These are phyloP conservation scores for Pygoscelis antarcticus DNA, from an alignment of 2,113 vertebrate genomes.

Conservation along the genomic window DNA sequence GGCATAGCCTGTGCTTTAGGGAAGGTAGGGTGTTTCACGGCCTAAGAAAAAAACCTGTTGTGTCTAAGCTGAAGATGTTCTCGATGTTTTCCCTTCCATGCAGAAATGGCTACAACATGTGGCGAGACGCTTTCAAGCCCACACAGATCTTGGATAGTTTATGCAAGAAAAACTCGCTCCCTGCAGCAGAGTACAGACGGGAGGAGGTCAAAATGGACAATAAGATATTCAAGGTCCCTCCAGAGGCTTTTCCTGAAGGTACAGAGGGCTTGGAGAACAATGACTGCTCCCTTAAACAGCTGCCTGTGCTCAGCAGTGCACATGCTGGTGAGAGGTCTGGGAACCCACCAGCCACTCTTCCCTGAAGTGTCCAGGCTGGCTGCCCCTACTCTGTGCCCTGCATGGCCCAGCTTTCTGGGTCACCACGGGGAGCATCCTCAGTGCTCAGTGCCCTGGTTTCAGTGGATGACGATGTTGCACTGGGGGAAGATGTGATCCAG, in stretches of 20 bases:
- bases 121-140: slow-evolving; percentile 89
- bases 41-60: background rate
- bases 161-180: slow-evolving; percentile 85
- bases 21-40: background rate
- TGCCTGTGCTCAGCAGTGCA: background rate
- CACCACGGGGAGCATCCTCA: rapidly evolving
- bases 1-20: background rate
- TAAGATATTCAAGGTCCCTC: slow-evolving; percentile 88
- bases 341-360: background rate
- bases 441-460: background rate
- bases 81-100: background rate
- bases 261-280: background rate
- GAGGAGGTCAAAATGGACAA: slow-evolving; percentile 90
- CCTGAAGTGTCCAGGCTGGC: background rate
- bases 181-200: slow-evolving; percentile 82
- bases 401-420: background rate
- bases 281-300: background rate
- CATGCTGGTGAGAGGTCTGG: background rate
- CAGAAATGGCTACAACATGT: slow-evolving; percentile 88
- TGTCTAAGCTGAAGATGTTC: background rate
- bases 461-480: background rate
- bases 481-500: background rate
- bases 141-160: slow-evolving; percentile 85
- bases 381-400: background rate
- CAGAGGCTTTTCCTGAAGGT: slow-evolving; percentile 86